Evolutionary conservation across 1,140 invertebrate species (phyloP), one percentile per base, ranked within the genome.

Genomic region (Drosophila virilis): DNA sequence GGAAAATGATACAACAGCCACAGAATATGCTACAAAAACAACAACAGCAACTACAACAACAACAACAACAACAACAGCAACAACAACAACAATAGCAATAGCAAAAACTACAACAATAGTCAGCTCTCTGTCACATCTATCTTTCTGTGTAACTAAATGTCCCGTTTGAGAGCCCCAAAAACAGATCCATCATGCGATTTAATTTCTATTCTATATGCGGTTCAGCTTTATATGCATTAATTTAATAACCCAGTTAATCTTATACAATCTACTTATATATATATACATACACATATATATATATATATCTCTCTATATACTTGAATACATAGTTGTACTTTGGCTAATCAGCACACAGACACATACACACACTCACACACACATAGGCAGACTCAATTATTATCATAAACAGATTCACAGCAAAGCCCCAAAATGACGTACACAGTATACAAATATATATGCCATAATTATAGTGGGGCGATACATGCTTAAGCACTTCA

Each of bases 191-290:
- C 91, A 91, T 91, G 80, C 91, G 81, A 92, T 90, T 89, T 92
- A 92, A 92, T 92, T 92, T 92, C 91, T 92, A 86, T 92, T 92
- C 91, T 92, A 92, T 92, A 92, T 92, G 91, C 91, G 91, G 91
- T 92, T 92, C 91, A 92, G 91, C 91, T 92, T 92, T 92, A 92
- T 92, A 90, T 90, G 80, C 80, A 88, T 88, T 88, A 64, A 88
- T 83, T 88, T 85, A 80, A 66, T 84, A 84, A 80, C 59, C 77
- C 77, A 80, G 64, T 84, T 65, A 85, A 67, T 66, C 67, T 64
- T 72, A 80, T 89, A 86, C 76, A 75, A 83, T 73, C 64, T 77
- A 76, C 76, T 45, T 48, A 71, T 66, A 59, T 52, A 72, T 58
- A 64, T 38, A n/a, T 59, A 71, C 43, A 55, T 61, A 54, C 50